Conservation (phyloP, 2,888 invertebrate species). For the Tenthredo amoena region DNA sequence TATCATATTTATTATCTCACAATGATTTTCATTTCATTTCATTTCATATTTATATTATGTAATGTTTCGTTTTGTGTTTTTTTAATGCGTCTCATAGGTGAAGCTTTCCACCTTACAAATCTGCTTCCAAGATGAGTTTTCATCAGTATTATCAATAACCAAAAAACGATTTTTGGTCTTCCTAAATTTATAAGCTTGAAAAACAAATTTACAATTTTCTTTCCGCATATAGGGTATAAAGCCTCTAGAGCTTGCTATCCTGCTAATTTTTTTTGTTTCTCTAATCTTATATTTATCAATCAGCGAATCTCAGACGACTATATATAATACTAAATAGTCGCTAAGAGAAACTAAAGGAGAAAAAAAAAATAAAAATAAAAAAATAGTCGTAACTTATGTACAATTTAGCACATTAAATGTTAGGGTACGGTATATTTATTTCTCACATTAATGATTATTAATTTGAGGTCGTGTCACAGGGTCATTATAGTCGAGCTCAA, state of each 20-base stretch:
- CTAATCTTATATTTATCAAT: not conserved
- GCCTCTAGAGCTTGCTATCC: slow-evolving; percentile 13
- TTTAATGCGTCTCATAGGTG: not conserved
- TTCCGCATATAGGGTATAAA: not conserved
- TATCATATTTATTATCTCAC: slow-evolving; percentile 41
- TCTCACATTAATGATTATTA: not conserved
- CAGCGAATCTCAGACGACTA: not conserved
- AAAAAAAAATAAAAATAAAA: not conserved
- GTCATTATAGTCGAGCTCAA: slow-evolving; percentile 24
- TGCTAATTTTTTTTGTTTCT: not conserved
- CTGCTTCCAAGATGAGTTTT: slow-evolving; percentile 27
- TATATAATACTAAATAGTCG: not conserved
- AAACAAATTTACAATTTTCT: slow-evolving; percentile 16
- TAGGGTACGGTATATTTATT: not conserved
- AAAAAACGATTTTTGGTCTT: not conserved
- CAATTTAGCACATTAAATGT: slow-evolving; percentile 49
- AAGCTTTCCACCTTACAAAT: not conserved
- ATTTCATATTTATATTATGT: slow-evolving; percentile 19
- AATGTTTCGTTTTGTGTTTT: slow-evolving; percentile 33
- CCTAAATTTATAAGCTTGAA: not conserved
- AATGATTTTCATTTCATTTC: slow-evolving; percentile 32
- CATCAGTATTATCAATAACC: slow-evolving; percentile 8
- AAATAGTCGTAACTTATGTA: slow-evolving; percentile 44
- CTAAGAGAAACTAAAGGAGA: not conserved
- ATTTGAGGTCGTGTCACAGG: slow-evolving; percentile 31